Conservation (phyloP, 64 coral and sea anemone genomes). For the Dendrophyllia cribrosa region DNA sequence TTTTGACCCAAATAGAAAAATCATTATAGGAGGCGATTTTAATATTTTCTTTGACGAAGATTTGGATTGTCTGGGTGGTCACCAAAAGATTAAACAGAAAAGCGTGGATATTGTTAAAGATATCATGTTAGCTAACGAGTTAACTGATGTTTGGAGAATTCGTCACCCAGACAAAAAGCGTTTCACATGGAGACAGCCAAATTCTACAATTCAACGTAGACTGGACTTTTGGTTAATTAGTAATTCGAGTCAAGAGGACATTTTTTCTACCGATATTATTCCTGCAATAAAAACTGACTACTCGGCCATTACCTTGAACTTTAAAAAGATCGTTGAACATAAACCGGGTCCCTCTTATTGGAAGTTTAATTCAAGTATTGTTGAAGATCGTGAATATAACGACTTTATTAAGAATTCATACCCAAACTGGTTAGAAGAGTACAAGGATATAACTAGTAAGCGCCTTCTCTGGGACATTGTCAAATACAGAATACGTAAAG, state of each 20-base stretch:
- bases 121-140: conserved; percentile 43
- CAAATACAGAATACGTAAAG: too few species aligned
- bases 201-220: conserved; percentile 31
- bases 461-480: too few species aligned
- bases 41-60: conserved; percentile 28
- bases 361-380: conserved; percentile 48
- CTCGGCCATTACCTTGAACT: conserved; percentile 35
- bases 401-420: conserved; percentile 15
- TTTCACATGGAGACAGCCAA: conserved; percentile 37
- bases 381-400: conserved; percentile 18
- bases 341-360: conserved; percentile 24
- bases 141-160: conserved; percentile 50
- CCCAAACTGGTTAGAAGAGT: background rate
- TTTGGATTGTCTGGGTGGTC: conserved; percentile 44
- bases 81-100: conserved; percentile 20
- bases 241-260: conserved; percentile 35
- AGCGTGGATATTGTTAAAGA: conserved; percentile 36
- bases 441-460: conserved; percentile 1
- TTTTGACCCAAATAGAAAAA: conserved; percentile 12
- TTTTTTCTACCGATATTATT: background rate
- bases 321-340: conserved; percentile 18
- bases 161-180: conserved; percentile 24
- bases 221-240: conserved; percentile 57
- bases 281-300: conserved; percentile 45
- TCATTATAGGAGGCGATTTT: conserved; percentile 34